Conservation (phyloP, 2,797 vertebrate species). For the Leucoraja ocellata region DNA sequence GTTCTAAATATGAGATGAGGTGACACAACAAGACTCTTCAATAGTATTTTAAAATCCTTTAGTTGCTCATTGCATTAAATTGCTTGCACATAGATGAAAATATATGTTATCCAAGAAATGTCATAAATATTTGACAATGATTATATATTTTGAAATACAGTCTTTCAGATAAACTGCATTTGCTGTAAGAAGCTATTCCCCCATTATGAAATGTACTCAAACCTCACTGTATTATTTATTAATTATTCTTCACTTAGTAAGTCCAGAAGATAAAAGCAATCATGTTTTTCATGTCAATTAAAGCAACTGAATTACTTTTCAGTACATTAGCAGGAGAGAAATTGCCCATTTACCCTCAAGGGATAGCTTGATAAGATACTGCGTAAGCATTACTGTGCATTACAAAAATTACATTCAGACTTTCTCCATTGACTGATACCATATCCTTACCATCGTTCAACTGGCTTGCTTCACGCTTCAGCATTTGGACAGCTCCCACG, state of each 20-base stretch:
- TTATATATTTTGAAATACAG: background rate
- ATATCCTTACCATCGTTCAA: constrained; percentile 71
- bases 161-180: background rate
- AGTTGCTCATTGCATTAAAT: background rate
- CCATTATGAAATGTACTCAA: background rate
- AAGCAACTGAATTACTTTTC: background rate
- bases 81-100: background rate
- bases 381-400: constrained; percentile 18
- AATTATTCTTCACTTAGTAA: background rate
- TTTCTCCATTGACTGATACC: constrained; percentile 11
- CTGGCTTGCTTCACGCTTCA: constrained; percentile 86
- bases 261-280: background rate
- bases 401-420: constrained; percentile 14
- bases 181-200: background rate
- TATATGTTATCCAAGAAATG: background rate
- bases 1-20: background rate
- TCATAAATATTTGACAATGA: background rate
- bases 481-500: constrained; percentile 97
- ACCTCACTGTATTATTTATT: background rate
- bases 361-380: background rate
- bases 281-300: background rate
- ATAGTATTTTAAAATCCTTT: background rate
- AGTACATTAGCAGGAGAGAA: background rate
- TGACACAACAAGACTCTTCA: background rate
- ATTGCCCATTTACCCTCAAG: background rate